Conservation (phyloP, 2,888 invertebrate genomes). For the Drosophila monieri region DNA sequence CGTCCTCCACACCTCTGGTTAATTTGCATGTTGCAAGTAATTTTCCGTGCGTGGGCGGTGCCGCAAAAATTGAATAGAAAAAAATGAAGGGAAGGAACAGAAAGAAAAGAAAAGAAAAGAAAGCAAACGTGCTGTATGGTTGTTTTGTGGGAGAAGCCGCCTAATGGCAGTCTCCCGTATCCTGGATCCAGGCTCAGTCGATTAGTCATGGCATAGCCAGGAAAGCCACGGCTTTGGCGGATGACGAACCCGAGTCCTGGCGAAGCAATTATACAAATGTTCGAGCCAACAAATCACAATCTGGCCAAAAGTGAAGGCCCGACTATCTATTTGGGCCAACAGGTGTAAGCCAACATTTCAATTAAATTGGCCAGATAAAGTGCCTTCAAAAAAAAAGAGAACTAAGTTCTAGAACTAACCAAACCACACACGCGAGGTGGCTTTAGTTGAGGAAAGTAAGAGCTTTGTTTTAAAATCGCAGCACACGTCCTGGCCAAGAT, state of each 20-base stretch:
- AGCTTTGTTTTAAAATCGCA: constrained; percentile 6
- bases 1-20: not conserved
- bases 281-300: not conserved
- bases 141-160: not conserved
- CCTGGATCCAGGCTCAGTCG: constrained; percentile 3
- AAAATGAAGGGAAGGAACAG: not conserved
- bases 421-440: constrained; percentile 1
- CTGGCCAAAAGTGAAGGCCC: too few species aligned
- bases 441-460: not conserved
- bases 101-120: constrained; percentile 4
- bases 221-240: not conserved
- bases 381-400: too few species aligned
- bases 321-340: not conserved
- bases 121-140: constrained; percentile 9
- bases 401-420: constrained; percentile 5
- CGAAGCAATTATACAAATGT: not conserved
- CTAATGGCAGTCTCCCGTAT: not conserved
- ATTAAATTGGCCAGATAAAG: too few species aligned
- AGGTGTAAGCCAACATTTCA: too few species aligned
- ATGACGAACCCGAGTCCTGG: not conserved
- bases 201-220: constrained; percentile 33
- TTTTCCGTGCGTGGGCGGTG: constrained; percentile 30
- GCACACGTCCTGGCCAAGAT: not conserved
- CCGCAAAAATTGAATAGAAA: constrained; percentile 35
- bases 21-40: constrained; percentile 56